Evolutionary conservation across 2,888 invertebrate genomes (phyloP).

Genomic region (Caenorhabditis wallacei): DNA sequence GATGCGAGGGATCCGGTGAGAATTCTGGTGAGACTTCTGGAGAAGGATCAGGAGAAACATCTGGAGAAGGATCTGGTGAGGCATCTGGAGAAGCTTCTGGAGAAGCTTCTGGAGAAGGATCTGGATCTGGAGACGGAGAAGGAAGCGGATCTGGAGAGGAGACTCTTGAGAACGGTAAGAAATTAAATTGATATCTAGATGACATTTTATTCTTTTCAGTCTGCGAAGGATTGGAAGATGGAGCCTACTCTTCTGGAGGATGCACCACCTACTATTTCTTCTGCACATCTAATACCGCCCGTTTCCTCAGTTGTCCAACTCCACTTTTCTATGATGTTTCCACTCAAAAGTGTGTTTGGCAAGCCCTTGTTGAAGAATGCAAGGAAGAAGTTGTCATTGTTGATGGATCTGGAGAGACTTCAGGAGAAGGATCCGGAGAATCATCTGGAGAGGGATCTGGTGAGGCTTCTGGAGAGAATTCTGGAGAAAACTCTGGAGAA

Average conservation of each 20-base stretch:
- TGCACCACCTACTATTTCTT: constrained; percentile 60
- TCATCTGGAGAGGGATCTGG: constrained; percentile 50
- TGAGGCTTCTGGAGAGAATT: constrained; percentile 42
- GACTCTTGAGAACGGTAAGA: background rate
- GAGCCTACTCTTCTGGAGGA: constrained; percentile 49
- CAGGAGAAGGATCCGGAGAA: constrained; percentile 46
- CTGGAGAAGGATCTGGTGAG: constrained; percentile 50
- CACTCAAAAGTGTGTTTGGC: constrained; percentile 54
- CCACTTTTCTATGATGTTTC: constrained; percentile 57
- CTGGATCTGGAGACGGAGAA: constrained; percentile 29
- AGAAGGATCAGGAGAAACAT: constrained; percentile 47
- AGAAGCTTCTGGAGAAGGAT: constrained; percentile 14
- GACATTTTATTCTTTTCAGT: background rate
- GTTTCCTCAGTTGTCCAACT: constrained; percentile 58
- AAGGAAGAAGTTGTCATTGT: constrained; percentile 1
- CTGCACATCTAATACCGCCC: constrained; percentile 47
- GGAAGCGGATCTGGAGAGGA: background rate
- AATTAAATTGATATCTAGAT: background rate
- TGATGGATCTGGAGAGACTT: constrained; percentile 16
- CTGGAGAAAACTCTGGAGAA: constrained; percentile 47
- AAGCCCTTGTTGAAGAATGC: constrained; percentile 44
- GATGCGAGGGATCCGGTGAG: constrained; percentile 51
- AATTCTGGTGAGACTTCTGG: constrained; percentile 49
- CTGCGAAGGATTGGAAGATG: constrained; percentile 48
- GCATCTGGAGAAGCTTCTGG: constrained; percentile 47